Base-by-base conservation (phyloP, 2,113 vertebrate genomes). In the Mus pahari region DNA sequence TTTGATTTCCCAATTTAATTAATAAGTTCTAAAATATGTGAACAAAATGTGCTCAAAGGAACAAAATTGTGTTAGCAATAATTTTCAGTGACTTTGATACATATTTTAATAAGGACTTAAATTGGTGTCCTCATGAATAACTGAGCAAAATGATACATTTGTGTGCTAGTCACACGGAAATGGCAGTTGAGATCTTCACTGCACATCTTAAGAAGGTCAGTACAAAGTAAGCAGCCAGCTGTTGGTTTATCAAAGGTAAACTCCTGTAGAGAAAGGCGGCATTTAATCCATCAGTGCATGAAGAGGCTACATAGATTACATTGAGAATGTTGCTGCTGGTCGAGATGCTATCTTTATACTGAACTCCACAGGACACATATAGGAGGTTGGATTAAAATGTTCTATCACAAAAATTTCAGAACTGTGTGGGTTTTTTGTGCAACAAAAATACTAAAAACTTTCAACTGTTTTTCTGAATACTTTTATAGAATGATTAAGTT, bases 251-350 rank as follows among this genome's bases (percentile, higher is more conserved):
- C 99, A 93, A 97, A 99, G 99, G 99, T 99, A 99, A 99, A 99
- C 98, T 99, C 98, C 98, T 99, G 97, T 98, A 98, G 98, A 98
- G 99, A 98, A 98, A 98, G 98, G 98, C 98, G 98, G 98, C 99
- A 99, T 99, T 99, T 99, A 99, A 98, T 99, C 99, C 99, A 99
- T 99, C 99, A 99, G 98, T 99, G 99, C 99, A 99, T 99, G 99
- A 99, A 99, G 97, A 99, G 99, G 99, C 98, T 99, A 98, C 1
- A 98, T 98, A 99, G 99, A 99, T 99, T 99, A 99, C 99, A 99
- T 98, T 98, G 99, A 99, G 98, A 98, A 97, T 99, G 99, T 98
- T 98, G 98, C 98, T 99, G 98, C 99, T 99, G 98, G 98, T 99
- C 98, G 97, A 98, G 99, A 99, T 99, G 98, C 98, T 99, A 99